Base-by-base conservation (phyloP, 2,888 invertebrate genomes). In the Vandiemenella viatica region DNA sequence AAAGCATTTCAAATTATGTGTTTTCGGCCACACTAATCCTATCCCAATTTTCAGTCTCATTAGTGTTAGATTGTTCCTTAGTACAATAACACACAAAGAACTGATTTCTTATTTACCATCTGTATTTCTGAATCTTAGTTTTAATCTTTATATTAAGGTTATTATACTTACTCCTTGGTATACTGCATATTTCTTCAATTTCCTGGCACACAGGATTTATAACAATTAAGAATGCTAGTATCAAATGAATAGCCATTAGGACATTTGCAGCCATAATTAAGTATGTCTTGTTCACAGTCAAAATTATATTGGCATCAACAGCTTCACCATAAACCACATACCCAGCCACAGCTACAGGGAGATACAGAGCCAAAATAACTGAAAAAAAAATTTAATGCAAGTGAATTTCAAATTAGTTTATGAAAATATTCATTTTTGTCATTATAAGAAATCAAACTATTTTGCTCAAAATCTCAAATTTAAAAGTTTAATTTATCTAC, bases 191-290 rank as follows among this genome's bases (percentile, higher is more conserved):
- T 58, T 80, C 76, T 60, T 83, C 83, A 49, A 80, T 60, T 59
- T 80, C 79, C 64, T 82, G 81, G 59, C 76, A 77, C 37, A 81
- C 76, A 0, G 83, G 82, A 66, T 82, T 83, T 55, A 81, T 71
- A 53, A 81, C 72, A 56, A 83, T 80, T 52, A 79, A 65, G 62
- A 80, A 81, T 20, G 80, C 80, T 43, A 76, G 67, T 21, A 80
- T 63, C 16, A 83, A 69, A 62, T 83, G 83, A 4, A 75, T 57
- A 1, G 75, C 74, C 70, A 83, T 76, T 21, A 80, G 66, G 23
- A 79, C 62, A 59, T 80, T 73, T 22, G 76, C 77, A 0, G 73
- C 64, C 6, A 72, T 67, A 0, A 76, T 72, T 43, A 78, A 62
- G 0, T 72, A 65, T 0, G 76, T 75, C 37, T 70, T 63, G 0